These are phyloP conservation scores for Drosophila nannoptera DNA, from an alignment of 1,140 invertebrate species.

Conservation along the genomic window DNA sequence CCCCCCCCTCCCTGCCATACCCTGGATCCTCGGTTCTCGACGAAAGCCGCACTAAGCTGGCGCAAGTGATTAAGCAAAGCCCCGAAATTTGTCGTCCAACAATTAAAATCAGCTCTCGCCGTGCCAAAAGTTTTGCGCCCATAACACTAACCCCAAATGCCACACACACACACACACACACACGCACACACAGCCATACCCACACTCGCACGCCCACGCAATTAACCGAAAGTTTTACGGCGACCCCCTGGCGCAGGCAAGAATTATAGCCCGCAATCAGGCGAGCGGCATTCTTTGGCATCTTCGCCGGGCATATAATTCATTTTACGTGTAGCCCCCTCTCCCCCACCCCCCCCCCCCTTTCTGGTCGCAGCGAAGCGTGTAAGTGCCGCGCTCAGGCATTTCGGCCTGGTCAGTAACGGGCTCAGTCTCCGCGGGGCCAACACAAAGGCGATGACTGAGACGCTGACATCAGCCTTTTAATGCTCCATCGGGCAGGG, in stretches of 20 bases:
- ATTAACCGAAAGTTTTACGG: constrained; percentile 66
- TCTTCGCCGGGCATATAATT: constrained; percentile 67
- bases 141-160: constrained; percentile 12
- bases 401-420: constrained; percentile 41
- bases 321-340: no score
- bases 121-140: constrained; percentile 26
- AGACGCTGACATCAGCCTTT: constrained; percentile 63
- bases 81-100: constrained; percentile 63
- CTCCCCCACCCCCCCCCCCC: background rate
- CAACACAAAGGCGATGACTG: constrained; percentile 20
- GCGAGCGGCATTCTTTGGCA: constrained; percentile 46
- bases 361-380: constrained; percentile 39
- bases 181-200: constrained; percentile 6
- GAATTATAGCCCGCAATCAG: constrained; percentile 70
- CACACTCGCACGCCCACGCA: constrained; percentile 36
- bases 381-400: constrained; percentile 48
- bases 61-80: constrained; percentile 71
- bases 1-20: background rate
- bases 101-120: constrained; percentile 67
- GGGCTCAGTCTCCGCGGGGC: background rate
- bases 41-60: constrained; percentile 53
- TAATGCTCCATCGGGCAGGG: constrained; percentile 18
- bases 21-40: background rate
- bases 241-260: constrained; percentile 36
- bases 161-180: background rate